Evolutionary conservation across 2,888 invertebrate species (phyloP), one percentile per base, ranked within the genome.

Genomic region (Stratiomys singularior): DNA sequence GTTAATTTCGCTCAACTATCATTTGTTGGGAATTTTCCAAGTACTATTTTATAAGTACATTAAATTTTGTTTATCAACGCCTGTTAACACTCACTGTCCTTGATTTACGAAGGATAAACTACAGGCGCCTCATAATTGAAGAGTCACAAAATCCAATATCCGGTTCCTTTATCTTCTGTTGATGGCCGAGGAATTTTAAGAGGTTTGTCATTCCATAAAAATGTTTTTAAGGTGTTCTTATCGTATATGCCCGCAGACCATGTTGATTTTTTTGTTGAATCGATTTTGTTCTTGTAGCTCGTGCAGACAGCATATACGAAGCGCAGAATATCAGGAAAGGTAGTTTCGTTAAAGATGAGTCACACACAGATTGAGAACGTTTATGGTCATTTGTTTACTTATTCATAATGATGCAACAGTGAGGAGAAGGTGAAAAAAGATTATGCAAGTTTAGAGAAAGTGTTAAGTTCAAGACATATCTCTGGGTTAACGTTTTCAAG

Each of bases 131-230:
- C 15, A 72, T 52, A 72, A 52, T 52, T 56, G 56, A 72, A 72
- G 21, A 72, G 9, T 28, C 71, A 72, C 28, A 11, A 18, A 52
- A 72, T 28, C 4, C 25, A 67, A 76, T 76, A 72, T 79, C 79
- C 79, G 76, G 79, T 78, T 79, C 71, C 44, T 76, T 77, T 77
- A 78, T 78, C 77, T 79, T 9, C 27, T 52, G 27, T 46, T 76
- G 74, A 71, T 76, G 69, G 69, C 72, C 69, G 27, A 76, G 77
- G 77, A 77, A 79, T 77, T 77, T 79, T 79, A 79, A 79, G 63
- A 79, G 79, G 79, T 79, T 79, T 77, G 77, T 64, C 69, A 74
- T 69, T 66, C 37, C 64, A 64, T 76, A 63, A 64, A 60, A 76
- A 58, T 66, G 76, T 52, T 25, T 52, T 56, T 21, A n/a, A 64